Conservation (phyloP, 2,797 vertebrate genomes). For the Mormyrus hasselquistii region DNA sequence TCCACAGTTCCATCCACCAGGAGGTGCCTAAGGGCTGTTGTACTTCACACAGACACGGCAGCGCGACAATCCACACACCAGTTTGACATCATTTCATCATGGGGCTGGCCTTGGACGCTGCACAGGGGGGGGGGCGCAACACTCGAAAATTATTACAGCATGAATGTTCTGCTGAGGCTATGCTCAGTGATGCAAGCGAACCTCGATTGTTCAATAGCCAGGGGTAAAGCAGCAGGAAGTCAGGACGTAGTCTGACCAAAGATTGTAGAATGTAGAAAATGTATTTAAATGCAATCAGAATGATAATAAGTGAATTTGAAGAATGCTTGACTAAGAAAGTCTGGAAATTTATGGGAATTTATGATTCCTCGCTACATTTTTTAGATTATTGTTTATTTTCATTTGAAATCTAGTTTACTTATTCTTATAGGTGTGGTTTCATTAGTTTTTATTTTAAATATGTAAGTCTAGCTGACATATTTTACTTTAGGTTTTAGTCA, state of each 20-base stretch:
- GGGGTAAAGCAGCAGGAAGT: not conserved
- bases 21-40: not conserved
- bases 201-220: not conserved
- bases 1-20: not conserved
- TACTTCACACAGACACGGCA: not conserved
- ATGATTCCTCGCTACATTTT: not conserved
- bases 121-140: not conserved
- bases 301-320: not conserved
- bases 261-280: no score
- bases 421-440: not conserved
- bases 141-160: not conserved
- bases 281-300: no score
- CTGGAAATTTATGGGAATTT: not conserved
- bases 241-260: not conserved
- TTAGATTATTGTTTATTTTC: not conserved
- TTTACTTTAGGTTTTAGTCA: not conserved
- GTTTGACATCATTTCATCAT: not conserved
- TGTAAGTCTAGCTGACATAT: not conserved
- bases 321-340: not conserved
- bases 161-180: not conserved
- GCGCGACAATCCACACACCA: not conserved
- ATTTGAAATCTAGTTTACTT: not conserved
- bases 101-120: not conserved
- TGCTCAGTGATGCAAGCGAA: not conserved
- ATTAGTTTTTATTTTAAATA: not conserved